Base-by-base conservation (phyloP, 2,797 vertebrate species). In the Parauchenoglanis ngamensis region DNA sequence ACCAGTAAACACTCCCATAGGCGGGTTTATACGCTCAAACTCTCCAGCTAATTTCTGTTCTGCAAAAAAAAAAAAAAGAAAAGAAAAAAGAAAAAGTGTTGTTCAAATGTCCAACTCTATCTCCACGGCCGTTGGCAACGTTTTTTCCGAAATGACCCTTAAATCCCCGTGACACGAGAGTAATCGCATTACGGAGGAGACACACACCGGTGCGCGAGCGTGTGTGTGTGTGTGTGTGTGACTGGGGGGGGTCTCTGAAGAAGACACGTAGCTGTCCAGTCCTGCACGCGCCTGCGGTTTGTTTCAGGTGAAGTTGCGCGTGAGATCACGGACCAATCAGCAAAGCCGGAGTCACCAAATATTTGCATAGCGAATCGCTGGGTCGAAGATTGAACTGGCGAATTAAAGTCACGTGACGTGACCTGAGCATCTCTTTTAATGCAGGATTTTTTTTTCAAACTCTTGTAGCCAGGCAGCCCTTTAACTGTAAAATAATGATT, bases 171-270 rank as follows among this genome's bases (percentile, higher is more conserved):
- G 87, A 75, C 63, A 88, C 79, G 25, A 80, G 85, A 78, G 88
- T 90, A 88, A 91, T 90, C 89, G 87, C 78, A 90, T 91, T 89
- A 90, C 83, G 79, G 57, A 67, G 57, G 54, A 83, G 65, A 80
- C 75, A 67, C 61, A 25, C 75, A 57, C 65, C n/a, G 15, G 25
- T 44, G 11, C 3, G 10, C 52, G 52, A 3, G 6, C 12, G 17
- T 11, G 2, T 44, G 7, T 13, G 23, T 28, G 17, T 25, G 77
- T 57, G 54, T 40, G 52, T 31, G 25, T 31, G 8, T 57, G 76
- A n/a, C n/a, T 49, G 75, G 28, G 23, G 59, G 10, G 25, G 0
- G 5, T 25, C 25, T 52, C 59, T 49, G 40, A 49, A 79, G 10
- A 80, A 80, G 31, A 80, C 56, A 13, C 56, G 21, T 56, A 40